These are phyloP conservation scores for Peromyscus melanophrys DNA, from an alignment of 2,797 vertebrate species.

Conservation along the genomic window DNA sequence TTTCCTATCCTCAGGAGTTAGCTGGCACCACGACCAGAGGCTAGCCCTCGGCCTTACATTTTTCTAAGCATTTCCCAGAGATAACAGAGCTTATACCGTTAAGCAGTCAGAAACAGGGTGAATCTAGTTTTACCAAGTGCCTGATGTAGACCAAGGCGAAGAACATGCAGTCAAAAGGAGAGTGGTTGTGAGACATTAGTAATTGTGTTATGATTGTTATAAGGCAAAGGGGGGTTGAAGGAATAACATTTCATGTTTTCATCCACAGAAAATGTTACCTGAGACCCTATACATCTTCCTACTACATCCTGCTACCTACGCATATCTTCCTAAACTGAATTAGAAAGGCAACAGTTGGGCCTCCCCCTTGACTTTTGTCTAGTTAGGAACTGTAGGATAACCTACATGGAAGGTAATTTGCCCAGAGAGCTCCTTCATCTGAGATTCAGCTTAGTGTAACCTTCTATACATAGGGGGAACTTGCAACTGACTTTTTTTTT, in stretches of 20 bases:
- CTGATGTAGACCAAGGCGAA: neutral
- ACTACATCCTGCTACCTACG: no score
- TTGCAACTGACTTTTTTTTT: neutral
- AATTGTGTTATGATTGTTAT: neutral
- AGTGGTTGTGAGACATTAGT: neutral
- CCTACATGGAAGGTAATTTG: neutral
- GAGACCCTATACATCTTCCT: neutral
- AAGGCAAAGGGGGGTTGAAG: neutral
- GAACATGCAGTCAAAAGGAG: neutral
- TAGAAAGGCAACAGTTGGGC: neutral
- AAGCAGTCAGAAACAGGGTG: slow-evolving; percentile 60
- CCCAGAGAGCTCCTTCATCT: neutral
- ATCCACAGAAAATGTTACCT: neutral
- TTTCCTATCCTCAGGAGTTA: neutral
- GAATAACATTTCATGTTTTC: neutral
- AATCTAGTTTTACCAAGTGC: slow-evolving; percentile 51
- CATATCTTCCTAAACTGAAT: neutral
- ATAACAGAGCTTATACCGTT: slow-evolving; percentile 36
- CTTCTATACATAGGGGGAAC: neutral
- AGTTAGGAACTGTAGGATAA: neutral
- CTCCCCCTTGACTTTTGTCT: neutral
- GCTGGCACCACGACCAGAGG: neutral
- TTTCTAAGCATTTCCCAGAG: slow-evolving; percentile 51
- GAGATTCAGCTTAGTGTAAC: neutral
- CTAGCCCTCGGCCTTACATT: slow-evolving; percentile 27